These are phyloP conservation scores for Ariopsis seemanni DNA, from an alignment of 2,113 vertebrate species.

Conservation along the genomic window DNA sequence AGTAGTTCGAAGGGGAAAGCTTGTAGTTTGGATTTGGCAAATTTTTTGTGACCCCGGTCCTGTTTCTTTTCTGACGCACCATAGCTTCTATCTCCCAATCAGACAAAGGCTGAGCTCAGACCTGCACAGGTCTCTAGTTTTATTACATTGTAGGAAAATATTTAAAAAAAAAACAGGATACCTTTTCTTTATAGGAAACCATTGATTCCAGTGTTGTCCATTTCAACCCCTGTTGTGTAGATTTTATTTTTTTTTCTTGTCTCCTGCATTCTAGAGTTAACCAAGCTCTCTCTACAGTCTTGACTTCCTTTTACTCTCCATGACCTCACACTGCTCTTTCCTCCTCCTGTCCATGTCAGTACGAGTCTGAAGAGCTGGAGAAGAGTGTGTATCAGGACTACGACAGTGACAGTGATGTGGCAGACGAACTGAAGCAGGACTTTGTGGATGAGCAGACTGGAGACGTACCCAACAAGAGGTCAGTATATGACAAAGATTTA, in stretches of 20 bases:
- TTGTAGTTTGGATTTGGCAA: too few relatives aligned
- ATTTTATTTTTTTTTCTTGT: neutral
- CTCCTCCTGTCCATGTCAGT: slow-evolving; percentile 66
- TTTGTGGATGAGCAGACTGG: slow-evolving; percentile 97
- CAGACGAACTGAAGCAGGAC: slow-evolving; percentile 95
- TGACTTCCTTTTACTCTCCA: neutral
- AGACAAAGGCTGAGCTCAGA: too few relatives aligned
- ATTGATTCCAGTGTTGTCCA: neutral
- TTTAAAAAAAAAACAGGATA: neutral
- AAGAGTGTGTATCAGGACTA: slow-evolving; percentile 96
- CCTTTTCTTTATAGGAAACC: neutral
- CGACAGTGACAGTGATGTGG: slow-evolving; percentile 96
- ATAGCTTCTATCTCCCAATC: too few relatives aligned
- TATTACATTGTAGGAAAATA: neutral
- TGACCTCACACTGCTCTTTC: neutral
- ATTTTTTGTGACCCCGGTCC: too few relatives aligned
- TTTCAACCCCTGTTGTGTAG: neutral
- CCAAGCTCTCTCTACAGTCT: neutral
- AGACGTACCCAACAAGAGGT: slow-evolving; percentile 91
- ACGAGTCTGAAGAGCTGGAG: slow-evolving; percentile 96
- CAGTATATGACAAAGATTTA: slow-evolving; percentile 40
- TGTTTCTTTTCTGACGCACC: too few relatives aligned
- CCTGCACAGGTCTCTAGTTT: neutral
- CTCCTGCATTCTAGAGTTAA: neutral
- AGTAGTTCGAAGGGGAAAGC: too few relatives aligned